Evolutionary conservation across 2,888 invertebrate genomes (phyloP).

Genomic region (Drosophila buzzatii): DNA sequence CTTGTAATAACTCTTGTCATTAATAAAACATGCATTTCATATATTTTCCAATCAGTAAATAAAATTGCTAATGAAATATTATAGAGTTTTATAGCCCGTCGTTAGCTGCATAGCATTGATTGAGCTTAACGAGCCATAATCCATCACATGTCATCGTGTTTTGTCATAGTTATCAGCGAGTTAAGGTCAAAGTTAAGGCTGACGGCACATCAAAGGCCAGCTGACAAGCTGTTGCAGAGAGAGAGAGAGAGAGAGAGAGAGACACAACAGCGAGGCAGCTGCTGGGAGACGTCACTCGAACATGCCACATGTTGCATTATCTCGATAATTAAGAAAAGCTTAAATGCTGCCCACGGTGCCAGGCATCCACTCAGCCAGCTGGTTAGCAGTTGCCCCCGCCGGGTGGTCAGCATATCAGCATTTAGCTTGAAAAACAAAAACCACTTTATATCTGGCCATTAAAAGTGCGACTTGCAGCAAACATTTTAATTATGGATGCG

Average conservation of each 20-base stretch:
- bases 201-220: constrained; percentile 48
- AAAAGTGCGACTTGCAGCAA: constrained; percentile 71
- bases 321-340: constrained; percentile 79
- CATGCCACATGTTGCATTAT: constrained; percentile 72
- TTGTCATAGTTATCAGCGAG: constrained; percentile 36
- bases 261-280: constrained; percentile 10
- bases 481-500: constrained; percentile 77
- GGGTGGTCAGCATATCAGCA: constrained; percentile 45
- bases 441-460: constrained; percentile 45
- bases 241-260: no score
- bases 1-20: not conserved
- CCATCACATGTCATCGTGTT: constrained; percentile 37
- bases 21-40: not conserved
- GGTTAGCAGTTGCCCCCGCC: constrained; percentile 7
- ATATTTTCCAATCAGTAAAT: not conserved
- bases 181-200: constrained; percentile 48
- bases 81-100: constrained; percentile 21
- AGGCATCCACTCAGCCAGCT: constrained; percentile 1
- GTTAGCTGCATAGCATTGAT: constrained; percentile 21
- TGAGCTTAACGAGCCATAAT: constrained; percentile 31
- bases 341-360: constrained; percentile 46
- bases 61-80: constrained; percentile 22
- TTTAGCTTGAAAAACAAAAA: constrained; percentile 13
- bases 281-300: not conserved
- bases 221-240: constrained; percentile 3